Base-by-base conservation (phyloP, 2,888 invertebrate species). In the Silvanus unidentatus region DNA sequence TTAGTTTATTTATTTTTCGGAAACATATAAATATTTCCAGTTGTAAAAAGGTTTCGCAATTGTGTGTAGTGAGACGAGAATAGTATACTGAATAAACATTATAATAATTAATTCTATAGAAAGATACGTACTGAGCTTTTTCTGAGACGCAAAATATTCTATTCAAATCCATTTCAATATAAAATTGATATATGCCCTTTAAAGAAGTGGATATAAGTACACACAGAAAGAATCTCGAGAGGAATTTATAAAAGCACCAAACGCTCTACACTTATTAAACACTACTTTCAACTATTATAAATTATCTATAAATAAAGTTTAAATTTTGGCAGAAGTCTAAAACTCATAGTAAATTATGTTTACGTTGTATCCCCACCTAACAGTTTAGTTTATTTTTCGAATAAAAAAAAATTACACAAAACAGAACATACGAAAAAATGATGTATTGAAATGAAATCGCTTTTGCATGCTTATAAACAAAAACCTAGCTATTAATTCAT, bases 71-170 rank as follows among this genome's bases (percentile, higher is more conserved):
- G n/a, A n/a, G n/a, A 3, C 22, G 8, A 22, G 3, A 5, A 5
- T 8, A 22, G 4, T 22, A 22, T 22, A 22, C n/a, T 22, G 22
- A 5, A 22, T 22, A 22, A 22, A 22, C 22, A 22, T 22, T 22
- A 22, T 5, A 22, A 22, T 5, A 22, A 22, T n/a, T n/a, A 28
- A 9, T 32, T 32, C 5, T 32, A 11, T 32, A 32, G n/a, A 32
- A 37, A 37, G 13, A 37, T 44, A 52, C 53, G 16, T 50, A 53
- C 53, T 46, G 37, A 2, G 53, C 44, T 27, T 53, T 49, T 16
- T 45, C 44, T 8, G 48, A 43, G 10, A 53, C 49, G 16, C 50
- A 48, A 39, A 53, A 50, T 37, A 40, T 48, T 27, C 41, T 45
- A 48, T 47, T 45, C 13, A 53, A 8, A 12, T 32, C 12, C 32